Conservation (phyloP, 2,888 invertebrate species). For the Drosophila fulvimacula region DNA sequence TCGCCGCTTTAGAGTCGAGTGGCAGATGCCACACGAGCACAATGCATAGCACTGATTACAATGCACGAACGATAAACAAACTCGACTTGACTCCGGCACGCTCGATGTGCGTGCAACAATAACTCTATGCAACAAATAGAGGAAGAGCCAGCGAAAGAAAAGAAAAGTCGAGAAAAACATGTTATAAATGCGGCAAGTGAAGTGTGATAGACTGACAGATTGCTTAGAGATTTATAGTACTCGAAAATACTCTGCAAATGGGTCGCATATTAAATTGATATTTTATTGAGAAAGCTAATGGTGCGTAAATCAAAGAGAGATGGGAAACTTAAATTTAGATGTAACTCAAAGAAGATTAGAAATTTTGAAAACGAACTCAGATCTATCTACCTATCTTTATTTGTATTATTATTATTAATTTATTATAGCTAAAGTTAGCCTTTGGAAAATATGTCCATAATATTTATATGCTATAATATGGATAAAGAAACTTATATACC, state of each 20-base stretch:
- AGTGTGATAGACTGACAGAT: neutral
- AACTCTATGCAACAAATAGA: slow-evolving; percentile 23
- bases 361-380: too few species aligned
- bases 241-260: neutral
- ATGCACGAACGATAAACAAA: slow-evolving; percentile 31
- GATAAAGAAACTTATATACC: too few species aligned
- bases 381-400: too few species aligned
- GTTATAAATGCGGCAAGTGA: neutral
- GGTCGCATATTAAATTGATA: neutral
- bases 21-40: slow-evolving; percentile 25
- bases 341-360: too few species aligned
- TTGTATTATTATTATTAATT: too few species aligned
- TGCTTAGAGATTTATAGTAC: neutral
- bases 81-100: slow-evolving; percentile 24
- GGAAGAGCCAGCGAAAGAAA: neutral
- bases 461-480: too few species aligned
- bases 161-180: slow-evolving; percentile 2
- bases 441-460: too few species aligned
- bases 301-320: neutral
- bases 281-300: neutral
- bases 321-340: too few species aligned
- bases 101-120: slow-evolving; percentile 51
- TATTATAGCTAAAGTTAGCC: too few species aligned
- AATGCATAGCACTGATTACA: slow-evolving; percentile 44
- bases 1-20: slow-evolving; percentile 2